phyloP scores from a whole-genome alignment of 2,888 invertebrate genomes.

The Sarcophaga variegata region DNA sequence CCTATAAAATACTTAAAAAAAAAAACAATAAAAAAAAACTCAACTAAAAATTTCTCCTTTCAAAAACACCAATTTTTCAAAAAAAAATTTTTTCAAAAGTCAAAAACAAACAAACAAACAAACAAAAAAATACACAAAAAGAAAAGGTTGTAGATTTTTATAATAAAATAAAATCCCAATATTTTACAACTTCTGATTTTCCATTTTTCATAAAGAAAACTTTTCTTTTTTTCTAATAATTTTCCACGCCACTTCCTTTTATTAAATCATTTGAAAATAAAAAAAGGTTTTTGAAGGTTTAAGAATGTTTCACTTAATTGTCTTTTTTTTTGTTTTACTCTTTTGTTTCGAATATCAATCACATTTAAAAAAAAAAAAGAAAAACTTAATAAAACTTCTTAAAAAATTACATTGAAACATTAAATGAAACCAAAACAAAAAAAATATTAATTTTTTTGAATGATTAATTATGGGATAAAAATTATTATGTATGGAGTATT shows the following conservation, averaged over 20 bases:
- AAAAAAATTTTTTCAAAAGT: neutral
- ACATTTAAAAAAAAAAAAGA: neutral
- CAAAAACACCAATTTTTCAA: constrained; percentile 65
- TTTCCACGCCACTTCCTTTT: neutral
- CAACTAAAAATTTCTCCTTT: constrained; percentile 70
- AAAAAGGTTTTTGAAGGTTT: constrained; percentile 17
- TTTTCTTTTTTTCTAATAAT: constrained; percentile 1
- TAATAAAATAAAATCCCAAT: constrained; percentile 49
- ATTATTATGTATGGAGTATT: constrained; percentile 66
- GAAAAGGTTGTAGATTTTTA: constrained; percentile 69
- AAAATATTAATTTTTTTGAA: constrained; percentile 65
- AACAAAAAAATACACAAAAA: neutral
- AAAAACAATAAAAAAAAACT: constrained; percentile 8
- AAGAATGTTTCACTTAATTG: neutral
- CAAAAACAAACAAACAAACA: constrained; percentile 16
- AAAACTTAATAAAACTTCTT: constrained; percentile 54
- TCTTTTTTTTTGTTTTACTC: neutral
- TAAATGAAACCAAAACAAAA: constrained; percentile 39
- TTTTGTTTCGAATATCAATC: too few species aligned
- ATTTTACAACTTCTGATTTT: constrained; percentile 54
- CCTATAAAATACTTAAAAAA: neutral
- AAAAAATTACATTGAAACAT: constrained; percentile 72
- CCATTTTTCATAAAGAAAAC: neutral
- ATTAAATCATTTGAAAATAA: neutral
- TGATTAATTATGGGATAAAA: constrained; percentile 59